phyloP scores from a whole-genome alignment of 2,888 invertebrate genomes.

The Scaptodrosophila latifasciaeformis region DNA sequence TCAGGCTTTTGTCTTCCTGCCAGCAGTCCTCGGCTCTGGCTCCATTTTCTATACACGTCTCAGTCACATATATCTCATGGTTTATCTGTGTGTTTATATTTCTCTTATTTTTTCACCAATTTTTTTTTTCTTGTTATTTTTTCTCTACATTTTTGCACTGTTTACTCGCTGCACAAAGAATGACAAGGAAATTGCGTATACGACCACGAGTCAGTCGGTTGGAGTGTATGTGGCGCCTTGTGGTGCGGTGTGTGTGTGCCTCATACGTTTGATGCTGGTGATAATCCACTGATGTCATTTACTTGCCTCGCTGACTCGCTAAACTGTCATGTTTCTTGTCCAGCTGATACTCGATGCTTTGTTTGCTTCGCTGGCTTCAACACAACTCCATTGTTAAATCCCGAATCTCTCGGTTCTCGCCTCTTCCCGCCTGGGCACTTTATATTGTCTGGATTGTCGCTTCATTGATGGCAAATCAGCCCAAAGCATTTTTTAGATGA shows the following conservation, averaged over 20 bases:
- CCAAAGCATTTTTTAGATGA: neutral
- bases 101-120: neutral
- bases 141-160: slow-evolving; percentile 49
- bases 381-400: no score
- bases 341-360: slow-evolving; percentile 11
- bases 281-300: slow-evolving; percentile 68
- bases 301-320: slow-evolving; percentile 42
- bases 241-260: neutral
- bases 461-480: neutral
- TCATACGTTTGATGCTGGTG: slow-evolving; percentile 40
- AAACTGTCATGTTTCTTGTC: slow-evolving; percentile 26
- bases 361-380: slow-evolving; percentile 3
- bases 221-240: slow-evolving; percentile 29
- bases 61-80: slow-evolving; percentile 6
- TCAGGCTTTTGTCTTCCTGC: slow-evolving; percentile 54
- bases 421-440: neutral
- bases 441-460: no score
- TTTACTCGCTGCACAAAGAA: slow-evolving; percentile 26
- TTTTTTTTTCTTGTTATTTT: slow-evolving; percentile 30
- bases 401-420: no score
- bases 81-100: slow-evolving; percentile 31
- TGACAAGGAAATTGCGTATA: slow-evolving; percentile 46
- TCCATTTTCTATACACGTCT: slow-evolving; percentile 5
- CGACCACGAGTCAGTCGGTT: no score
- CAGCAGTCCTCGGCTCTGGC: slow-evolving; percentile 2